Evolutionary conservation across 23 tunicate genomes (phyloP), one percentile per base, ranked within the genome.

Genomic region (Ascidia mentula): DNA sequence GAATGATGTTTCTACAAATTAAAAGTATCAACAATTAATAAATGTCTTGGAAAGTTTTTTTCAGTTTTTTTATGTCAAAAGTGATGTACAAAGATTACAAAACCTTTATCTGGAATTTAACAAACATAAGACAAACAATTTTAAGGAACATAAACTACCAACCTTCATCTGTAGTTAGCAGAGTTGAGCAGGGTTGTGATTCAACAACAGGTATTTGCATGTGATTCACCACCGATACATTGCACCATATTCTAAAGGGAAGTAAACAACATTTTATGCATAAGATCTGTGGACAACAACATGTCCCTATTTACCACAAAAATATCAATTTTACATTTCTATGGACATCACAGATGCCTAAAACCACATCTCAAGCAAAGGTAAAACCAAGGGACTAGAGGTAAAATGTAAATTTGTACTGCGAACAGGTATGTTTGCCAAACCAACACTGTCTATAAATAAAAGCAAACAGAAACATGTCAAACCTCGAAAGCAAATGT

Each of bases 231-330:
- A 84, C 88, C 12, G 80, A 12, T 0, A 84, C 88, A 28, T 40
- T 76, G 76, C 88, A 84, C 88, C 88, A 84, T 15, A 84, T 76
- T 69, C 88, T 84, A 34, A 0, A 59, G 69, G 34, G 36, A 80
- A 77, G 18, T 9, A 42, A 42, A 42, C 53, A 42, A 15, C 15
- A 9, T 42, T 53, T 53, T 20, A 53, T 53, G 65, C 22, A 20
- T 53, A 26, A 53, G 65, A n/a, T n/a, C n/a, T n/a, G n/a, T n/a
- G n/a, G n/a, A n/a, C n/a, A n/a, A n/a, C n/a, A n/a, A n/a, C n/a
- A n/a, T n/a, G n/a, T n/a, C n/a, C n/a, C n/a, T n/a, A n/a, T n/a
- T n/a, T n/a, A n/a, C n/a, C n/a, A n/a, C n/a, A n/a, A n/a, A n/a
- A n/a, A n/a, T n/a, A n/a, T n/a, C n/a, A n/a, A n/a, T n/a, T n/a